Percentiles rank a stretch among this genome's conserved stretches.
Evolutionary conservation across 1,140 invertebrate species (phyloP).

Genomic region (Neomicropteryx cornuta): DNA sequence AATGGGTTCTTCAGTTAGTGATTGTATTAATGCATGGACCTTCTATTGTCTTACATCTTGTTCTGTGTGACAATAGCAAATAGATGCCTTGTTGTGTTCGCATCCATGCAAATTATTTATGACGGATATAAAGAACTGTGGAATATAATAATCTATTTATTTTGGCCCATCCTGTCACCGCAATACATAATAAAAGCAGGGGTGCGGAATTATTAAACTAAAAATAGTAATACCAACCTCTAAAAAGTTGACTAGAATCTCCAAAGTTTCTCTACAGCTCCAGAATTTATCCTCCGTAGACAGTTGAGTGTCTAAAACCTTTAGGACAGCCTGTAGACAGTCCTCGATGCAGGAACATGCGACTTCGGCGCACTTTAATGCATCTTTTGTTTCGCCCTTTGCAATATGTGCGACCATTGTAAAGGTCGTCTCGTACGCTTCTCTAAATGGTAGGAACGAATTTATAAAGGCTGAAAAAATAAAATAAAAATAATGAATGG

Average conservation of each 20-base stretch:
- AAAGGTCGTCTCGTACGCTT: constrained; percentile 21
- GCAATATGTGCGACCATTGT: constrained; percentile 19
- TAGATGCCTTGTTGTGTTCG: too few species aligned
- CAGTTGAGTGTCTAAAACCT: constrained; percentile 9
- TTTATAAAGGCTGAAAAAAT: constrained; percentile 22
- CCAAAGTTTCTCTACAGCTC: constrained; percentile 18
- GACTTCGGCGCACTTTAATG: constrained; percentile 8
- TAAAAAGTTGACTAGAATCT: constrained; percentile 23
- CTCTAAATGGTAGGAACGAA: constrained; percentile 26
- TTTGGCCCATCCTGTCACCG: too few species aligned
- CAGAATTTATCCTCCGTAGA: constrained; percentile 11
- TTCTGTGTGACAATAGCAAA: too few species aligned
- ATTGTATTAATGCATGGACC: too few species aligned
- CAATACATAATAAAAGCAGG: too few species aligned
- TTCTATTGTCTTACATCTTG: too few species aligned
- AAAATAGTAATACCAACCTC: too few species aligned
- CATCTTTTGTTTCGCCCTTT: constrained; percentile 7
- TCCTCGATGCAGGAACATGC: background rate
- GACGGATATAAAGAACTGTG: too few species aligned
- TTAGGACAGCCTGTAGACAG: constrained; percentile 3
- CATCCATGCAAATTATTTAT: too few species aligned
- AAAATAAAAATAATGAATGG: background rate
- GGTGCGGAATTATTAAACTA: too few species aligned
- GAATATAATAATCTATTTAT: too few species aligned
- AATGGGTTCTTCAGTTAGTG: too few species aligned